Conservation (phyloP, 2,888 invertebrate genomes). For the Asteroscopus sphinx region DNA sequence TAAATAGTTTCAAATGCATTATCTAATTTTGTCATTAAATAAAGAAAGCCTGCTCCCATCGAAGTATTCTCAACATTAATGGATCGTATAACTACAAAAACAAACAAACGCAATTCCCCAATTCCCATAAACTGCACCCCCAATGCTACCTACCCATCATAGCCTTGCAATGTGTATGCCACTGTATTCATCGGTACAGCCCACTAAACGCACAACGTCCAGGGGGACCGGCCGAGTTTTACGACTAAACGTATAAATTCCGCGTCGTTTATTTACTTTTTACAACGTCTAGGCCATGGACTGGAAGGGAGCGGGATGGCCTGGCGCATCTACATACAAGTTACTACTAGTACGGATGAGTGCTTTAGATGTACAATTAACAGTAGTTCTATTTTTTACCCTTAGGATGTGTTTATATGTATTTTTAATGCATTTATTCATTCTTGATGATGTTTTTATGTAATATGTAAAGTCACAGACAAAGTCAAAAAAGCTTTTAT, state of each 20-base stretch:
- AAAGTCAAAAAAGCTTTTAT: too few species aligned
- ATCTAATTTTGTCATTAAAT: too few species aligned
- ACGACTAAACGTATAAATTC: constrained; percentile 60
- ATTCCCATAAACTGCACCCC: constrained; percentile 2
- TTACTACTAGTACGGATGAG: constrained; percentile 4
- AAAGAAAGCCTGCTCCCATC: too few species aligned
- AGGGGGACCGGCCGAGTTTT: constrained; percentile 49
- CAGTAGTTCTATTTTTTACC: not conserved
- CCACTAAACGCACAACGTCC: constrained; percentile 39
- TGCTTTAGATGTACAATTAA: not conserved
- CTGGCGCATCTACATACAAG: constrained; percentile 15
- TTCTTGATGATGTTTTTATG: too few species aligned
- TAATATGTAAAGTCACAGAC: too few species aligned
- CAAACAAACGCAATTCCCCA: too few species aligned
- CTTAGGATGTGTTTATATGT: too few species aligned
- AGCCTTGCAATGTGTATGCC: constrained; percentile 38
- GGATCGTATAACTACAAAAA: too few species aligned
- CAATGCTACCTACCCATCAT: constrained; percentile 18
- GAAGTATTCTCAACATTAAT: too few species aligned
- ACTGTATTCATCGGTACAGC: constrained; percentile 22
- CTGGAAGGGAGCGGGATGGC: constrained; percentile 21
- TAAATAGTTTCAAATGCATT: too few species aligned
- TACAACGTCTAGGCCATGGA: constrained; percentile 53
- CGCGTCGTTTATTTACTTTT: constrained; percentile 58
- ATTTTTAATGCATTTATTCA: too few species aligned